phyloP scores from a whole-genome alignment of 1,140 invertebrate species.

The Procambarus clarkii region DNA sequence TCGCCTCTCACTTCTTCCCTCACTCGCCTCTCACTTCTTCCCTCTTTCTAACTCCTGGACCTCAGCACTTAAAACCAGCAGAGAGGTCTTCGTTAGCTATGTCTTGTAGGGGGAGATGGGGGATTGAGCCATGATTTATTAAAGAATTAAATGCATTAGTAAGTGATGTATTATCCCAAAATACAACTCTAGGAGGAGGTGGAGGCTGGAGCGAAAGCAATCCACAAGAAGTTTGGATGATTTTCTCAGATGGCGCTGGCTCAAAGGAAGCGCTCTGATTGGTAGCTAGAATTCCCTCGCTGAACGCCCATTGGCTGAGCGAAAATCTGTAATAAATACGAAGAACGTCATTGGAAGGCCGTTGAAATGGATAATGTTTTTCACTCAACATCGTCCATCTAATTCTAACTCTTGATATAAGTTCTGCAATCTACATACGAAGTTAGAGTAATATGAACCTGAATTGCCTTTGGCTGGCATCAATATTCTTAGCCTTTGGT shows the following conservation, averaged over 20 bases:
- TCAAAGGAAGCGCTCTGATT: constrained; percentile 68
- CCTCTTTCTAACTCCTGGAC: constrained; percentile 45
- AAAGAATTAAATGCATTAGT: constrained; percentile 71
- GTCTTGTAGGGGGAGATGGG: constrained; percentile 9
- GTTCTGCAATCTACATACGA: constrained; percentile 71
- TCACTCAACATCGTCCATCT: constrained; percentile 70
- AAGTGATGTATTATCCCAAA: constrained; percentile 70
- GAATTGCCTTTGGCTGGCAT: constrained; percentile 65
- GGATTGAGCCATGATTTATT: constrained; percentile 60
- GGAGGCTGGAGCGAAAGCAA: constrained; percentile 63
- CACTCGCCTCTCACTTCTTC: constrained; percentile 14
- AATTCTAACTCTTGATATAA: constrained; percentile 71
- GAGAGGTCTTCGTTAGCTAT: background rate
- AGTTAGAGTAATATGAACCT: constrained; percentile 70
- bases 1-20: background rate
- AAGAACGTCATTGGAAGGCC: constrained; percentile 71
- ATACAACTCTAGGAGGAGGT: constrained; percentile 45
- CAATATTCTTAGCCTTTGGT: constrained; percentile 64
- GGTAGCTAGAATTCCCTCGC: constrained; percentile 67
- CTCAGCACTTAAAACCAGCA: constrained; percentile 52
- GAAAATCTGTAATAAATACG: constrained; percentile 71
- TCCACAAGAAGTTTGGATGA: constrained; percentile 71
- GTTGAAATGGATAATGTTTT: constrained; percentile 71
- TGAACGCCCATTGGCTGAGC: constrained; percentile 68
- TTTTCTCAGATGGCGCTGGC: constrained; percentile 71